These are phyloP conservation scores for Polydrusus cervinus DNA, from an alignment of 2,888 invertebrate genomes.

Conservation along the genomic window DNA sequence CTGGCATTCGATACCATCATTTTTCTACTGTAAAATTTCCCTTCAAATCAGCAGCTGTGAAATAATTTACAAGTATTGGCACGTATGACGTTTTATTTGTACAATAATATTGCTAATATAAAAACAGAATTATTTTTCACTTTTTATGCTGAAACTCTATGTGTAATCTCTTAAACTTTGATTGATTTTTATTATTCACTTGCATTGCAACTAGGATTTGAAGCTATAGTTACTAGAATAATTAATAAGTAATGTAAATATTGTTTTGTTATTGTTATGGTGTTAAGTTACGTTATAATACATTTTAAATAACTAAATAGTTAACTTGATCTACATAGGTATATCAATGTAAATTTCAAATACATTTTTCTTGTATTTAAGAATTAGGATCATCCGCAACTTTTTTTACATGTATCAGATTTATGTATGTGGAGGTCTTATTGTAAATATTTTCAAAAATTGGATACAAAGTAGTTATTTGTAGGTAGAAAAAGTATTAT, in stretches of 20 bases:
- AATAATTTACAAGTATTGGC: neutral
- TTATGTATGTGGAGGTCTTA: too few species aligned
- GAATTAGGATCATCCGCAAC: too few species aligned
- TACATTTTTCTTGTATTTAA: neutral
- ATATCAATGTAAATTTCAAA: neutral
- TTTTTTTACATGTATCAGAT: too few species aligned
- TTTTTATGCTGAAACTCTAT: too few species aligned
- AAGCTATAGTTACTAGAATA: conserved; percentile 61
- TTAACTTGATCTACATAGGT: neutral
- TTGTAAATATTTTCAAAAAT: too few species aligned
- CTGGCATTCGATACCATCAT: too few species aligned
- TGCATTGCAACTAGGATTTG: conserved; percentile 71
- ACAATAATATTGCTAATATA: neutral
- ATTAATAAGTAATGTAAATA: conserved; percentile 47
- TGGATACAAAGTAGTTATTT: too few species aligned
- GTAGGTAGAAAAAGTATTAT: too few species aligned
- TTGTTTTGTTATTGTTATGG: conserved; percentile 36
- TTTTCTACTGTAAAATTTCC: too few species aligned
- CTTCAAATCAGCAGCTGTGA: too few species aligned
- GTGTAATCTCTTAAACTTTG: neutral
- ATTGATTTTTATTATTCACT: conserved; percentile 60
- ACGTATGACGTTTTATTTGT: too few species aligned
- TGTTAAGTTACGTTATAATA: conserved; percentile 9
- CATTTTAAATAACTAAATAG: neutral
- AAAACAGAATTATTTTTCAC: too few species aligned